Percentiles rank a stretch among this genome's conserved stretches.
phyloP scores from a whole-genome alignment of 2,113 vertebrate species.

The Todiramphus chloris region DNA sequence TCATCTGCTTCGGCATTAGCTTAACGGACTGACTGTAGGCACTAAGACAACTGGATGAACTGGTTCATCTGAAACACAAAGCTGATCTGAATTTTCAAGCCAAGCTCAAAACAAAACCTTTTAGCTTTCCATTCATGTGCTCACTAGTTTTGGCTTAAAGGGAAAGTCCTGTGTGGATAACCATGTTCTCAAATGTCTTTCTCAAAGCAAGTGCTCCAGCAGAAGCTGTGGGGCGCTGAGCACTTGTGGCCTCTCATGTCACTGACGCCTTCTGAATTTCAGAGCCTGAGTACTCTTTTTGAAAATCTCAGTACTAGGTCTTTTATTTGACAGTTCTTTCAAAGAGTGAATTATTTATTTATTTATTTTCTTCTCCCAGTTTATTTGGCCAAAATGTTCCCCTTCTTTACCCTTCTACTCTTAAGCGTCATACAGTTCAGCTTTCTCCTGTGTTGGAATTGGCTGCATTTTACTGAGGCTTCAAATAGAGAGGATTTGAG shows the following conservation, averaged over 20 bases:
- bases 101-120: background rate
- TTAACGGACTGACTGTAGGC: background rate
- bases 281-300: background rate
- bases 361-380: background rate
- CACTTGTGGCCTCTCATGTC: background rate
- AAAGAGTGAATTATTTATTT: background rate
- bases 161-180: background rate
- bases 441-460: background rate
- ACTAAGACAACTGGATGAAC: background rate
- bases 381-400: background rate
- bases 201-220: background rate
- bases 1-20: constrained; percentile 17
- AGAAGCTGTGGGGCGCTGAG: background rate
- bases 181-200: background rate
- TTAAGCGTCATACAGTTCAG: background rate
- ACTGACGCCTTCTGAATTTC: background rate
- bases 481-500: constrained; percentile 44
- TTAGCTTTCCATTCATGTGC: background rate
- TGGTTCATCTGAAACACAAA: background rate
- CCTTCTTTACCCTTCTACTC: background rate
- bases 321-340: background rate
- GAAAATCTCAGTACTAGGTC: background rate
- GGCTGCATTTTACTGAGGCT: constrained; percentile 35
- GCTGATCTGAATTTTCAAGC: constrained; percentile 6
- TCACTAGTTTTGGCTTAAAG: background rate